A percentile compares a stretch with the other conserved stretches of the same genome.
phyloP scores from a whole-genome alignment of 2,888 invertebrate genomes.

The Onchidella celtica region DNA sequence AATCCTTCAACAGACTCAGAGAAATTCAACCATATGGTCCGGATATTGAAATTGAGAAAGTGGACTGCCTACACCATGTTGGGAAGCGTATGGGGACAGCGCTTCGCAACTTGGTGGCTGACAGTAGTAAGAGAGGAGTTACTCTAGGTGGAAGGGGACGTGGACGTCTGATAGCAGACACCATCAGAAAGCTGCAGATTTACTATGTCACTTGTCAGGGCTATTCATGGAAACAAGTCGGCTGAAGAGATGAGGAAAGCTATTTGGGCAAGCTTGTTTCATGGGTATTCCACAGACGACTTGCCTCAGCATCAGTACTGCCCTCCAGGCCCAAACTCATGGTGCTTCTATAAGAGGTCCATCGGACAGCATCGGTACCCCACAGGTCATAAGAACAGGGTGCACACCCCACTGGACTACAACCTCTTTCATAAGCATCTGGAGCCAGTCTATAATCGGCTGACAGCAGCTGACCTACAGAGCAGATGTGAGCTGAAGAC shows the following conservation, averaged over 20 bases:
- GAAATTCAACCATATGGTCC: constrained; percentile 30
- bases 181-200: constrained; percentile 17
- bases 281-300: constrained; percentile 32
- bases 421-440: no score
- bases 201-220: constrained; percentile 28
- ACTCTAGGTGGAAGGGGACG: constrained; percentile 19
- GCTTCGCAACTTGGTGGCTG: constrained; percentile 24
- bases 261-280: constrained; percentile 10
- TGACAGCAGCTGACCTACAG: no score
- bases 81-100: constrained; percentile 39
- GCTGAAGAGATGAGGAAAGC: constrained; percentile 35
- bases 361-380: constrained; percentile 4
- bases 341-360: constrained; percentile 36
- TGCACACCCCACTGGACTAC: no score
- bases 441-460: no score
- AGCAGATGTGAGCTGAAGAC: no score
- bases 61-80: constrained; percentile 43
- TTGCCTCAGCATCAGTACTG: constrained; percentile 23
- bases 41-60: constrained; percentile 21
- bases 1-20: constrained; percentile 16
- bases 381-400: background rate
- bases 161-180: constrained; percentile 19
- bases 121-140: constrained; percentile 23
- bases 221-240: background rate
- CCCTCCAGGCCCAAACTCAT: constrained; percentile 13